phyloP scores from a whole-genome alignment of 2,113 vertebrate genomes.

The Hemibagrus wyckioides region DNA sequence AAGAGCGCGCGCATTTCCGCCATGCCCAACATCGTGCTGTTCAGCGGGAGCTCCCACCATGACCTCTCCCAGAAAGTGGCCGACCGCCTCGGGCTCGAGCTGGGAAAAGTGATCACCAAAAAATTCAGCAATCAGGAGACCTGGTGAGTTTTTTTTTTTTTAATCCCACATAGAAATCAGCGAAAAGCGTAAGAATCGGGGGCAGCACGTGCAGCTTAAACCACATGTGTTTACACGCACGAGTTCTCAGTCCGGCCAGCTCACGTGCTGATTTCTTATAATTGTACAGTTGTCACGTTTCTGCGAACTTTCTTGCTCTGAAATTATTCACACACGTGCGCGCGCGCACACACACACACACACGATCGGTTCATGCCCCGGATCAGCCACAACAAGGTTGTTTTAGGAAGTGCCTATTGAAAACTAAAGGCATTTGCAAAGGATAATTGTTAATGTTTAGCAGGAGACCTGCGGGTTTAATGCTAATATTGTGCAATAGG shows the following conservation, averaged over 20 bases:
- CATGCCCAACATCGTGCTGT: slow-evolving; percentile 81
- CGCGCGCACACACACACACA: background rate
- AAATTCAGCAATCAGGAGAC: slow-evolving; percentile 93
- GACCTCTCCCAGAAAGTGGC: slow-evolving; percentile 80
- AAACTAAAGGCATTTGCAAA: background rate
- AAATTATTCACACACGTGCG: background rate
- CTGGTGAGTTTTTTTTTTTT: slow-evolving; percentile 71
- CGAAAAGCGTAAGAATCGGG: too few species aligned
- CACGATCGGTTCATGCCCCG: background rate
- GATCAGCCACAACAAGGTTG: background rate
- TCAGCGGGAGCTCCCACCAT: slow-evolving; percentile 80
- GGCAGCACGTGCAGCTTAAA: background rate
- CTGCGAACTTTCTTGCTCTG: background rate
- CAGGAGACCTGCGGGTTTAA: background rate
- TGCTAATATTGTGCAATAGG: background rate
- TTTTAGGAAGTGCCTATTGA: background rate
- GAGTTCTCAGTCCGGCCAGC: background rate
- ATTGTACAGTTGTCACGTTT: background rate
- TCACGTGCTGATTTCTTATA: background rate
- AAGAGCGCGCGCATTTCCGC: background rate
- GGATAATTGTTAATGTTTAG: background rate
- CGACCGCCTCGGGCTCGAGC: slow-evolving; percentile 75
- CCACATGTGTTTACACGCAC: background rate
- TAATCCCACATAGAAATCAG: background rate
- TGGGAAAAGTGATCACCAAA: slow-evolving; percentile 90